Percentiles rank a stretch among this genome's conserved stretches.
phyloP scores from a whole-genome alignment of 1,140 invertebrate species.

The Panulirus ornatus region DNA sequence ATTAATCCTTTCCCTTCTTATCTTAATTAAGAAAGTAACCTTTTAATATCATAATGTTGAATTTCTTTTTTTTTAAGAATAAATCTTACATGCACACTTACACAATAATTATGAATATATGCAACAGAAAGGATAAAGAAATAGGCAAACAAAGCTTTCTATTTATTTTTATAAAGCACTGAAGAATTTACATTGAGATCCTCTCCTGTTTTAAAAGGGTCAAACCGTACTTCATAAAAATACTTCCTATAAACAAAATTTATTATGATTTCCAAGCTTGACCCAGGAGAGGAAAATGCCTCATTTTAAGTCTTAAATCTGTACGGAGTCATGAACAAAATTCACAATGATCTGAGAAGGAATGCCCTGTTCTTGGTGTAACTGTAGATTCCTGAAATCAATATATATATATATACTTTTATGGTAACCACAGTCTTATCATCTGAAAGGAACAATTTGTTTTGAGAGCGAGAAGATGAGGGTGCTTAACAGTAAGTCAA shows the following conservation, averaged over 20 bases:
- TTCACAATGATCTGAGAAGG: neutral
- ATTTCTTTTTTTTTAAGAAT: too few relatives aligned
- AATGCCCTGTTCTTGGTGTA: neutral
- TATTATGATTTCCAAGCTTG: neutral
- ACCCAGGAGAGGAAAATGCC: neutral
- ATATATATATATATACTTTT: neutral
- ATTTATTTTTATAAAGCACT: slow-evolving; percentile 18
- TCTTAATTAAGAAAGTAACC: too few relatives aligned
- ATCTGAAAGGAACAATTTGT: too few relatives aligned
- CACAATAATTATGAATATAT: too few relatives aligned
- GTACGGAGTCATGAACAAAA: neutral
- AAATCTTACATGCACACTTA: too few relatives aligned
- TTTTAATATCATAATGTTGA: too few relatives aligned
- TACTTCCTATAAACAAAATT: neutral
- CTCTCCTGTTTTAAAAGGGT: neutral
- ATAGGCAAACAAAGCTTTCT: neutral
- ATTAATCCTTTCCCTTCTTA: too few relatives aligned
- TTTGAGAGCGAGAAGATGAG: neutral
- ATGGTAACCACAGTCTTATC: too few relatives aligned
- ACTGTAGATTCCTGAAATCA: neutral
- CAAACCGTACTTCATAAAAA: slow-evolving; percentile 1
- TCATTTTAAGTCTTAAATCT: neutral
- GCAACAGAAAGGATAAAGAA: neutral
- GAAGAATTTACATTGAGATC: neutral
- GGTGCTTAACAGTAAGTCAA: neutral